Base-by-base conservation (phyloP, 2,113 vertebrate species). In the Setophaga kirtlandii region DNA sequence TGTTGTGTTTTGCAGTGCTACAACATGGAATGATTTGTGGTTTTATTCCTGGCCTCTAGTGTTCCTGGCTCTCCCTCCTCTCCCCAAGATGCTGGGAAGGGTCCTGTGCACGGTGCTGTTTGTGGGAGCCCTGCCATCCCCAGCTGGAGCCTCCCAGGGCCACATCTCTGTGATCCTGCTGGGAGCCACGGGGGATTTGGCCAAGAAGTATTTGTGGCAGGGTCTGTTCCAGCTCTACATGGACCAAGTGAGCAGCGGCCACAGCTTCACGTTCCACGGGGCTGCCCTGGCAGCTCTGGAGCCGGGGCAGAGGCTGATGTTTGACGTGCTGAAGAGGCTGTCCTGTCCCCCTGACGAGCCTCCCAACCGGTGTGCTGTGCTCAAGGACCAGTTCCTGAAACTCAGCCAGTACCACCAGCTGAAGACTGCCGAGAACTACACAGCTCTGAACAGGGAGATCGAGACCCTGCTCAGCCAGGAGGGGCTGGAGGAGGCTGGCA, bases 141-240 rank as follows among this genome's bases (percentile, higher is more conserved):
- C 79, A 14, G 95, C 97, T 14, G 95, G 67, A 56, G 94, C 80
- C 6, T 82, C 83, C 13, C 98, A 89, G 41, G 98, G 98, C 33
- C 99, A 99, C 25, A 93, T 99, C 70, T 98, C 99, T 0, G 96
- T 99, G 50, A 75, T 99, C 67, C 87, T 99, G 59, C 96, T 99
- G 81, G 99, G 99, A 63, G 99, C 98, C 35, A 99, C 99, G 0
- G 99, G 99, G 1, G 99, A 99, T 94, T 90, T 99, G 96, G 99
- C 99, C 25, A 99, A 95, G 90, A 99, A 99, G 81, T 99, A 99
- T 93, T 91, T 99, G 42, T 99, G 99, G 99, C 99, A 99, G 91
- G 99, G 99, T 7, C 98, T 99, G 2, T 99, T 99, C 96, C 98
- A 99, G 64, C 98, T 99, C 19, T 99, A 99, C 86, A 70, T 97